A percentile compares a stretch with the other conserved stretches of the same genome.
phyloP scores from a whole-genome alignment of 2,888 invertebrate genomes.

The Belgica antarctica region DNA sequence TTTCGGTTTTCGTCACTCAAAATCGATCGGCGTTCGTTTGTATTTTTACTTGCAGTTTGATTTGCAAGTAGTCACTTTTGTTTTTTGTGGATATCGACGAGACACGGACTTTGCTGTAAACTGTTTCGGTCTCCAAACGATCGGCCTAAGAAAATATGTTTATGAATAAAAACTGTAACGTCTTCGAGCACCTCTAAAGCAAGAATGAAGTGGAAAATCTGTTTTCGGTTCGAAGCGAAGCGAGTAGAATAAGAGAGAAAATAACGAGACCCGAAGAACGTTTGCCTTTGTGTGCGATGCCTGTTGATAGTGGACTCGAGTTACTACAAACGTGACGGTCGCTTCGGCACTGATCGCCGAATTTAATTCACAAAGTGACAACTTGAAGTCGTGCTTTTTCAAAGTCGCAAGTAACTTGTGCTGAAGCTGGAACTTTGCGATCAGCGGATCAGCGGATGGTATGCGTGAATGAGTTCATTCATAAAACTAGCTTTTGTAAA shows the following conservation, averaged over 20 bases:
- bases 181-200: slow-evolving; percentile 17
- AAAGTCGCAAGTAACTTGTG: background rate
- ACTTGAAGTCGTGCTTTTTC: background rate
- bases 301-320: background rate
- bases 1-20: background rate
- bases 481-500: slow-evolving; percentile 18
- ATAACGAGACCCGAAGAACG: background rate
- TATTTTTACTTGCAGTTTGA: background rate
- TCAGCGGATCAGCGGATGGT: too few species aligned
- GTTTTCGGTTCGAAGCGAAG: background rate
- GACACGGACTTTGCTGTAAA: background rate
- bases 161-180: background rate
- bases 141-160: slow-evolving; percentile 6
- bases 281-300: background rate
- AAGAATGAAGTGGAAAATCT: slow-evolving; percentile 26
- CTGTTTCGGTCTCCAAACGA: background rate
- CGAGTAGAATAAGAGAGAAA: background rate
- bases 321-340: background rate
- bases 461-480: background rate
- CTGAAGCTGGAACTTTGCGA: slow-evolving; percentile 4
- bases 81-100: background rate
- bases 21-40: background rate
- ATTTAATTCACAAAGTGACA: background rate
- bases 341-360: background rate
- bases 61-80: background rate